A percentile compares a stretch with the other conserved stretches of the same genome.
Conservation (phyloP, 2,888 invertebrate genomes). For the Lasioglossum malachurum region DNA sequence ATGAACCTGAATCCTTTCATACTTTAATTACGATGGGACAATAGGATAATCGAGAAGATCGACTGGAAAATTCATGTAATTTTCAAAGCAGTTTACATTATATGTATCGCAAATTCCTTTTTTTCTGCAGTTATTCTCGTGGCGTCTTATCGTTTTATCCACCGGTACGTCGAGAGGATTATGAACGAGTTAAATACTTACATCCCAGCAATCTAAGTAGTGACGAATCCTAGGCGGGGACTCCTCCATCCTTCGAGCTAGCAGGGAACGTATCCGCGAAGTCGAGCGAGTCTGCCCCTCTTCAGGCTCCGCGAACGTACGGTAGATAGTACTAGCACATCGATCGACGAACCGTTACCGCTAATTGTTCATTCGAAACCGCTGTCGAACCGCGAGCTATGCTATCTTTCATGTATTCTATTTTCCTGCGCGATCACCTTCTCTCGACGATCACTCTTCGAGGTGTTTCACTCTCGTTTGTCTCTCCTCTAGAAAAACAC, state of each 20-base stretch:
- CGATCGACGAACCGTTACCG: slow-evolving; percentile 23
- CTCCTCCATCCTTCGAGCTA: slow-evolving; percentile 79
- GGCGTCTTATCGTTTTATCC: not conserved
- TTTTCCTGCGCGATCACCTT: not conserved
- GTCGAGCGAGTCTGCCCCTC: slow-evolving; percentile 70
- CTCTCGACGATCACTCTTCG: slow-evolving; percentile 23
- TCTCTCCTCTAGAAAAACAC: slow-evolving; percentile 23
- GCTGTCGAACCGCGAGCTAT: not conserved
- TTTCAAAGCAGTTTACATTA: too few relatives aligned
- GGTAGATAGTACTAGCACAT: slow-evolving; percentile 22
- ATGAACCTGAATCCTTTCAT: not conserved
- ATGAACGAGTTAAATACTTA: slow-evolving; percentile 69
- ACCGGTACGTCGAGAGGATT: too few relatives aligned
- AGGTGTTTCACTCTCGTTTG: not conserved
- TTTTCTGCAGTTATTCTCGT: too few relatives aligned
- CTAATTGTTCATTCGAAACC: slow-evolving; percentile 45
- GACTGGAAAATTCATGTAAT: too few relatives aligned
- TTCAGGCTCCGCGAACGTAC: slow-evolving; percentile 63
- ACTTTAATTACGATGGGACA: too few relatives aligned
- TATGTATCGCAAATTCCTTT: too few relatives aligned
- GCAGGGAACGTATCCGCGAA: slow-evolving; percentile 42
- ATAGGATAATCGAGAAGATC: too few relatives aligned
- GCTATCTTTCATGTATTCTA: slow-evolving; percentile 13
- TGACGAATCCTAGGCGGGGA: slow-evolving; percentile 82
- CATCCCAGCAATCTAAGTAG: slow-evolving; percentile 83